These are phyloP conservation scores for Choloepus didactylus DNA, from an alignment of 2,797 vertebrate genomes.

Conservation along the genomic window DNA sequence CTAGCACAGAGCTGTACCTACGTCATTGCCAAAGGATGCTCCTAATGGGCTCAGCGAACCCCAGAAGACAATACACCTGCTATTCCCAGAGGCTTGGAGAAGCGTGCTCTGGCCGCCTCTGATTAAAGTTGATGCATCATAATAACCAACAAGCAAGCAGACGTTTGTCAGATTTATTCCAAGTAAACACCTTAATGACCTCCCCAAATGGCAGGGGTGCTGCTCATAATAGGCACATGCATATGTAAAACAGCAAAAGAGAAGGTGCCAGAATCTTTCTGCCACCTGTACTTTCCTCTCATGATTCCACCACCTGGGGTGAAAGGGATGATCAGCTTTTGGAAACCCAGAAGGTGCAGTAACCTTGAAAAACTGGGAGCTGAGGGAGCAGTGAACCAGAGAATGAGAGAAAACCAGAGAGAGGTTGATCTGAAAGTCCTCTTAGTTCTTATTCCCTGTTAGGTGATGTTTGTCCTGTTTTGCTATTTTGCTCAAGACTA, in stretches of 20 bases:
- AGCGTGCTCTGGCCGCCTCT: background rate
- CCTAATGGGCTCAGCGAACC: conserved; percentile 6
- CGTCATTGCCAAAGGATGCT: conserved; percentile 16
- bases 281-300: conserved; percentile 56
- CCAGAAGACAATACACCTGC: conserved; percentile 28
- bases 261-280: conserved; percentile 55
- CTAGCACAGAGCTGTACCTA: background rate
- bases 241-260: conserved; percentile 72
- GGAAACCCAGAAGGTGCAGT: conserved; percentile 39
- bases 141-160: conserved; percentile 46
- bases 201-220: conserved; percentile 62
- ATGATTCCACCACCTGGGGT: conserved; percentile 53
- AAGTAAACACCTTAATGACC: conserved; percentile 64
- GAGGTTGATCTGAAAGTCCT: background rate
- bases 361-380: conserved; percentile 53
- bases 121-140: conserved; percentile 37
- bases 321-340: conserved; percentile 22
- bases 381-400: background rate
- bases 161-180: conserved; percentile 56
- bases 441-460: background rate
- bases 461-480: background rate
- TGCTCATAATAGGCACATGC: conserved; percentile 46
- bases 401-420: background rate
- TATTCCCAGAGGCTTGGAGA: conserved; percentile 1
- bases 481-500: background rate